Evolutionary conservation across 2,797 vertebrate species (phyloP).

Genomic region (Phalloptychus januarius): DNA sequence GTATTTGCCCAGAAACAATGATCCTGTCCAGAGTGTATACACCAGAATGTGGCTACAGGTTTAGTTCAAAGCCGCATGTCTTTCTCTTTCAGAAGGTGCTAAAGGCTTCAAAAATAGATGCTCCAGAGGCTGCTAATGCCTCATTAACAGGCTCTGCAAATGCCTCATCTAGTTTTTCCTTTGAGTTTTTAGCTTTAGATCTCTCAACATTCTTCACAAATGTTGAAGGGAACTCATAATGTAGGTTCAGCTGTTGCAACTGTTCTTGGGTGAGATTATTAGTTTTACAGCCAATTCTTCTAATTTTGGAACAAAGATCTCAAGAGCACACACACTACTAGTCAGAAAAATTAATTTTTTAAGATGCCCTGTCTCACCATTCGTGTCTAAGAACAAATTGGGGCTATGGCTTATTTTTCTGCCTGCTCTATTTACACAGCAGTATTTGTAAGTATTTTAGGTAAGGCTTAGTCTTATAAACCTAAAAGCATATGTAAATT

Average conservation of each 20-base stretch:
- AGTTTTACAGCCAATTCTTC: neutral
- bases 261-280: neutral
- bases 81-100: neutral
- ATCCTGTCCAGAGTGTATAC: neutral
- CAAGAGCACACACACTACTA: neutral
- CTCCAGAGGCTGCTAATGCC: neutral
- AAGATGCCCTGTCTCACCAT: neutral
- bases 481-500: neutral
- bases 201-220: neutral
- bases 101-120: neutral
- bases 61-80: neutral
- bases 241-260: neutral
- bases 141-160: constrained; percentile 2
- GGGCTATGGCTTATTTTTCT: neutral
- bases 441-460: neutral
- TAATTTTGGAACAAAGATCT: constrained; percentile 5
- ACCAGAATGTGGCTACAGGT: neutral
- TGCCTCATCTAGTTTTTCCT: neutral
- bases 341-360: neutral
- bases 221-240: neutral
- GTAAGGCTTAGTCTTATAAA: neutral
- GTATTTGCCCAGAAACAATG: neutral
- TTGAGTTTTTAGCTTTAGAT: neutral
- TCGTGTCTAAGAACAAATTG: neutral
- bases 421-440: neutral